phyloP scores from a whole-genome alignment of 2,113 vertebrate species.

The Ailurus styani region DNA sequence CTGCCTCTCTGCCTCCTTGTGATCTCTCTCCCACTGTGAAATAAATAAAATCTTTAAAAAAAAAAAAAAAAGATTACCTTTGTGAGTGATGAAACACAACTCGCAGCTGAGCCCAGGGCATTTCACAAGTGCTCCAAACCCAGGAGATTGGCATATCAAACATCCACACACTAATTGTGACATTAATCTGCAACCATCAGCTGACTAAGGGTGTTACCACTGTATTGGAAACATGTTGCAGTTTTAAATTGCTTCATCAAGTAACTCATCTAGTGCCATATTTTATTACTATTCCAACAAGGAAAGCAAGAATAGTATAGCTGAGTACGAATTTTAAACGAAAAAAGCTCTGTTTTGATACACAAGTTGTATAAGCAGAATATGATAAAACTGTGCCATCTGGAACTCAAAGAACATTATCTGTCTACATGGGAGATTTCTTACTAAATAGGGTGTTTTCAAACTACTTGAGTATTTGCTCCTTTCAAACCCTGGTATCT shows the following conservation, averaged over 20 bases:
- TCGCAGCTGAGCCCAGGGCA: neutral
- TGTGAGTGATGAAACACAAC: neutral
- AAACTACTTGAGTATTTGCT: neutral
- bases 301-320: neutral
- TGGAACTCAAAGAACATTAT: neutral
- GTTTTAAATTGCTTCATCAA: neutral
- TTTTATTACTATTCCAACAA: neutral
- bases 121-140: neutral
- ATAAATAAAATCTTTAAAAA: no score
- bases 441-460: neutral
- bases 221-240: neutral
- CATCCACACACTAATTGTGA: neutral
- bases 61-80: no score
- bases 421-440: neutral
- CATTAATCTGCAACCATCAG: slow-evolving; percentile 15
- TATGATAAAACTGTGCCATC: neutral
- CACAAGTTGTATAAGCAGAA: neutral
- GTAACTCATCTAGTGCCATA: neutral
- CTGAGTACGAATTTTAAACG: neutral
- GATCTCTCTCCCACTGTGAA: no score
- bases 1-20: no score
- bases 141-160: neutral
- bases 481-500: neutral
- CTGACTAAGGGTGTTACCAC: neutral
- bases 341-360: neutral